These are phyloP conservation scores for Protosalanx chinensis DNA, from an alignment of 2,797 vertebrate species.

Conservation along the genomic window DNA sequence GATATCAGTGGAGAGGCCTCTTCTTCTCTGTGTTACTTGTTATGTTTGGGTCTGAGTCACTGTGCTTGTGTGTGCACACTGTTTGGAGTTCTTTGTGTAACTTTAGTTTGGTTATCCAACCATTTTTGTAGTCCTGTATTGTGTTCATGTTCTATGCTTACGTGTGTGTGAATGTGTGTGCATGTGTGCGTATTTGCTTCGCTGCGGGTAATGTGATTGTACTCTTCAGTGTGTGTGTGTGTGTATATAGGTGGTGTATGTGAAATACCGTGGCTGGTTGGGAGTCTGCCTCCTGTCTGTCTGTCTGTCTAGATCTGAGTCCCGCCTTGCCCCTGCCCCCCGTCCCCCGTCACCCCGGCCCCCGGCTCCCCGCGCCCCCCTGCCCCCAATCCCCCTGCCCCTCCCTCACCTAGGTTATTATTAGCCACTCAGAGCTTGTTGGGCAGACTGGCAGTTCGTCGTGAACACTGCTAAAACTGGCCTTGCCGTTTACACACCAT, in stretches of 20 bases:
- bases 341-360: not conserved
- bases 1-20: too few species aligned
- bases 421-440: conserved; percentile 54
- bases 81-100: not conserved
- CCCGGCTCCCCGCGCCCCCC: not conserved
- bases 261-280: conserved; percentile 61
- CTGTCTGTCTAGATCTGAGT: conserved; percentile 53
- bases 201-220: conserved; percentile 4
- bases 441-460: conserved; percentile 51
- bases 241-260: conserved; percentile 52
- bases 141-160: conserved; percentile 8
- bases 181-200: conserved; percentile 6
- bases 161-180: conserved; percentile 14
- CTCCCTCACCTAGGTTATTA: conserved; percentile 45
- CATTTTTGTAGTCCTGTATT: not conserved
- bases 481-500: conserved; percentile 30
- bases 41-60: not conserved
- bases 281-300: conserved; percentile 45
- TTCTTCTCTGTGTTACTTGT: not conserved
- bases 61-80: not conserved
- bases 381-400: not conserved
- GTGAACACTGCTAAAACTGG: conserved; percentile 62
- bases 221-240: conserved; percentile 44
- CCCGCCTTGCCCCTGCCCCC: not conserved
- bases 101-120: not conserved